Conservation (phyloP, 2,113 vertebrate genomes). For the Heptranchias perlo region DNA sequence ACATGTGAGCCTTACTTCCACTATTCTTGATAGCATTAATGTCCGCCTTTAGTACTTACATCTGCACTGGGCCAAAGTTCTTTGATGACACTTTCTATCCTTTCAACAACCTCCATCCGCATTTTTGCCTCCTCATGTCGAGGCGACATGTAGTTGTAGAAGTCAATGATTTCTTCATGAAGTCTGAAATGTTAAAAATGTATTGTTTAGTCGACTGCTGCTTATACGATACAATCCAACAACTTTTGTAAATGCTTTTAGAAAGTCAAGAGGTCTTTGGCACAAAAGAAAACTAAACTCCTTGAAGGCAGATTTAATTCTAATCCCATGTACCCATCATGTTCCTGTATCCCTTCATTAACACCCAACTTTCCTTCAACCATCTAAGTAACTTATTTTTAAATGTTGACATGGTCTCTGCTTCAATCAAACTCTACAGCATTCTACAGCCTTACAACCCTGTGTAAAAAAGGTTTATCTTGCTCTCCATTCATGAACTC, state of each 20-base stretch:
- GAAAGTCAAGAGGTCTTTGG: neutral
- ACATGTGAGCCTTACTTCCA: no score
- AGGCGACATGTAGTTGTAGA: slow-evolving; percentile 92
- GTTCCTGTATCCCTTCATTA: neutral
- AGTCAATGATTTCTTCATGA: slow-evolving; percentile 94
- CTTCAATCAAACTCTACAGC: neutral
- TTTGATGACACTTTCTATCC: slow-evolving; percentile 89
- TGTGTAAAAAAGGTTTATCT: neutral
- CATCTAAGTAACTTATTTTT: neutral
- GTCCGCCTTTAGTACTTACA: slow-evolving; percentile 53
- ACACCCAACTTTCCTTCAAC: neutral
- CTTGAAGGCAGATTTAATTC: neutral
- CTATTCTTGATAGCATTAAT: neutral
- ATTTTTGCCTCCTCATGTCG: slow-evolving; percentile 88
- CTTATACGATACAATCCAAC: neutral
- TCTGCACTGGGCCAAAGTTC: slow-evolving; percentile 93
- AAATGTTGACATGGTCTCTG: neutral
- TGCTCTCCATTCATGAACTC: neutral
- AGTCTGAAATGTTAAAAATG: slow-evolving; percentile 58
- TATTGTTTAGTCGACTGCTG: neutral
- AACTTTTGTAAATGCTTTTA: neutral
- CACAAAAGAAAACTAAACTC: neutral
- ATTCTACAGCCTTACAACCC: neutral
- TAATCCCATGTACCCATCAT: no score
- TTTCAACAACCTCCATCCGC: slow-evolving; percentile 89